Conservation (phyloP, 2,888 invertebrate genomes). For the Drosophila cognata region DNA sequence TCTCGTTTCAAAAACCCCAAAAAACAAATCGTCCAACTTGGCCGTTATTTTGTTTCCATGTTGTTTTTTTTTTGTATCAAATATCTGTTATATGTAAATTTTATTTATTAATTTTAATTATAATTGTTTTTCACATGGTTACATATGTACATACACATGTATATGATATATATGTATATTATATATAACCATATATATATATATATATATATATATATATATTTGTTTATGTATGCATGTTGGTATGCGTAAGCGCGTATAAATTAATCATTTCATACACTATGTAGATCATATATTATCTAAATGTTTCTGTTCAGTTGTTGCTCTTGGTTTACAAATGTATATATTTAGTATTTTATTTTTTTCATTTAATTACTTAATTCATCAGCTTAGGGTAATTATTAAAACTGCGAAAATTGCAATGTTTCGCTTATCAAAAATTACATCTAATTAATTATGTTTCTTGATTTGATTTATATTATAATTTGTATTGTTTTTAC, state of each 20-base stretch:
- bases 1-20: background rate
- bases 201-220: conserved; percentile 10
- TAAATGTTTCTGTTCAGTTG: conserved; percentile 71
- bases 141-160: conserved; percentile 55
- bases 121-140: conserved; percentile 47
- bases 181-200: conserved; percentile 9
- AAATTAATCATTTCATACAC: conserved; percentile 64
- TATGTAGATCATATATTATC: conserved; percentile 73
- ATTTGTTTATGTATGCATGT: conserved; percentile 51
- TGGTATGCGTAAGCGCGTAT: conserved; percentile 74
- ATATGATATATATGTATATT: conserved; percentile 43
- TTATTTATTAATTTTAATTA: conserved; percentile 57
- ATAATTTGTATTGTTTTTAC: conserved; percentile 24
- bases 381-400: conserved; percentile 61
- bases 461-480: conserved; percentile 14
- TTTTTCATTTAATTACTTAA: conserved; percentile 40
- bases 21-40: background rate
- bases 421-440: conserved; percentile 66
- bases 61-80: conserved; percentile 44
- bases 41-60: background rate
- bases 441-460: conserved; percentile 50
- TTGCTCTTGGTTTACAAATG: conserved; percentile 62
- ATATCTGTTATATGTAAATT: conserved; percentile 61
- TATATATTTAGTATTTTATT: conserved; percentile 31
- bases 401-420: conserved; percentile 66